Evolutionary conservation across 2,797 vertebrate species (phyloP).

Genomic region (Erpetoichthys calabaricus): DNA sequence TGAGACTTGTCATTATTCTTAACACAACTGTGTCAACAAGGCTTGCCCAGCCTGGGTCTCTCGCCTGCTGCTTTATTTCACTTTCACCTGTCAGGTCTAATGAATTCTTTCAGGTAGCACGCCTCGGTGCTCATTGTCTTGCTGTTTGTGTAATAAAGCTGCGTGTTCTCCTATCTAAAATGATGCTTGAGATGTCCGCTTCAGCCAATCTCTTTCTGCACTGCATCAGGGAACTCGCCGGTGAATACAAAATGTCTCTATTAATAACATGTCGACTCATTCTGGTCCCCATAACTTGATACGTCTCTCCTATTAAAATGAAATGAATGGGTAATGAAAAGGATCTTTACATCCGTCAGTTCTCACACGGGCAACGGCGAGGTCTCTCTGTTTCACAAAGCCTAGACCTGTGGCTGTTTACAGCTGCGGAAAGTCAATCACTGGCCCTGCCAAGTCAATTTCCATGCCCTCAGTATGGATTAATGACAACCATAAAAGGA

Average conservation of each 20-base stretch:
- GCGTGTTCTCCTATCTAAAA: slow-evolving; percentile 7
- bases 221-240: slow-evolving; percentile 1
- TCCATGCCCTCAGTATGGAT: too few relatives aligned
- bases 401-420: too few relatives aligned
- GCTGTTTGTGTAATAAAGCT: slow-evolving; percentile 11
- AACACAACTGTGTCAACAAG: slow-evolving; percentile 20
- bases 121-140: slow-evolving; percentile 9
- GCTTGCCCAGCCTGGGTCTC: background rate
- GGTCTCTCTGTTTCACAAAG: too few relatives aligned
- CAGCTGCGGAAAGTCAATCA: too few relatives aligned
- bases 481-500: too few relatives aligned
- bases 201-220: background rate
- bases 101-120: slow-evolving; percentile 11
- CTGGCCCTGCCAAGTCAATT: too few relatives aligned
- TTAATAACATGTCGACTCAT: slow-evolving; percentile 30
- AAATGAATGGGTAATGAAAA: slow-evolving; percentile 34
- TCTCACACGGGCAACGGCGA: slow-evolving; percentile 8
- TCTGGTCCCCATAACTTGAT: slow-evolving; percentile 28
- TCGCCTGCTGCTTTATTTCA: slow-evolving; percentile 5
- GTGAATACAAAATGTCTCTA: slow-evolving; percentile 25
- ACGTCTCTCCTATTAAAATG: slow-evolving; percentile 35
- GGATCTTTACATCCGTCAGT: slow-evolving; percentile 23
- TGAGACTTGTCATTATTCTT: slow-evolving; percentile 13
- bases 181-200: background rate
- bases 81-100: slow-evolving; percentile 9